phyloP scores from a whole-genome alignment of 2,888 invertebrate genomes.

The Chironomus tentans region DNA sequence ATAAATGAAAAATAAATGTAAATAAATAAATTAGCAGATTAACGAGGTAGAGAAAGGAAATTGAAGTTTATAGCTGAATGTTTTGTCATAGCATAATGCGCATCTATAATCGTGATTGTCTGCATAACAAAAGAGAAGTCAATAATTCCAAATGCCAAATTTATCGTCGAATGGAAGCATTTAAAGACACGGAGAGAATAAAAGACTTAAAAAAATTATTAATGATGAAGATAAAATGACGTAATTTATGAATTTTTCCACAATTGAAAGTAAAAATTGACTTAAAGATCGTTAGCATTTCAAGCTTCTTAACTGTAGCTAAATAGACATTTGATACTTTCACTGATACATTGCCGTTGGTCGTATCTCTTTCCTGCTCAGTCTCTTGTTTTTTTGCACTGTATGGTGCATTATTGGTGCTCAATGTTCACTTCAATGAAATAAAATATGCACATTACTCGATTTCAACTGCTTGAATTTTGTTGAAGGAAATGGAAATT shows the following conservation, averaged over 20 bases:
- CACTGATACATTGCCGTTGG: slow-evolving; percentile 12
- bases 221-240: neutral
- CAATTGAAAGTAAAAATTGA: neutral
- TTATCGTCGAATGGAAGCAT: too few relatives aligned
- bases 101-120: too few relatives aligned
- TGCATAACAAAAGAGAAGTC: too few relatives aligned
- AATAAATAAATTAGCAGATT: neutral
- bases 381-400: neutral
- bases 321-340: slow-evolving; percentile 14
- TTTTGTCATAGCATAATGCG: too few relatives aligned
- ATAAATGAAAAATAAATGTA: neutral
- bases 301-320: neutral
- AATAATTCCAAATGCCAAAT: too few relatives aligned
- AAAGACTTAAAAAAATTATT: too few relatives aligned
- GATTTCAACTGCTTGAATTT: neutral
- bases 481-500: neutral
- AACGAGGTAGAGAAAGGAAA: neutral
- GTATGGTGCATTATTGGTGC: slow-evolving; percentile 2
- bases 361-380: neutral
- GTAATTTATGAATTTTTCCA: neutral
- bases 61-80: too few relatives aligned
- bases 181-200: too few relatives aligned
- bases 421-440: neutral
- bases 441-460: too few relatives aligned
- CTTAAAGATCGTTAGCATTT: neutral